phyloP scores from a whole-genome alignment of 1,140 invertebrate species.

The Bombus turneri region DNA sequence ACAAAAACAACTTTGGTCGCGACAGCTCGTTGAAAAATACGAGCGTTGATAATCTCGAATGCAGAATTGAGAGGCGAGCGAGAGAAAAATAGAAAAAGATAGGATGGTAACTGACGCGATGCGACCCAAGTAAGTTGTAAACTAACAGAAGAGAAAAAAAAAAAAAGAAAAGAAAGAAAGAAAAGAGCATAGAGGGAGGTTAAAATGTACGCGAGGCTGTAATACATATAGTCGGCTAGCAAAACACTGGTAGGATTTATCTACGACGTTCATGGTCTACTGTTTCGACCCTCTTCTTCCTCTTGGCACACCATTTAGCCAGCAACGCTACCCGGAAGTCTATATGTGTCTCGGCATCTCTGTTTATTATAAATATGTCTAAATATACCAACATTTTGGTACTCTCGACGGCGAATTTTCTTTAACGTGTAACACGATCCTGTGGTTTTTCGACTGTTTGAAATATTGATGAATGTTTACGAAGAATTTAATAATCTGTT shows the following conservation, averaged over 20 bases:
- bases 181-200: not conserved
- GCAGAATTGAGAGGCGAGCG: slow-evolving; percentile 15
- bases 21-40: slow-evolving; percentile 38
- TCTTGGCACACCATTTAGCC: slow-evolving; percentile 17
- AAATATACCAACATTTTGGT: slow-evolving; percentile 11
- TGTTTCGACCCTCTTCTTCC: slow-evolving; percentile 28
- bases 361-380: slow-evolving; percentile 27
- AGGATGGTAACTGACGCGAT: not conserved
- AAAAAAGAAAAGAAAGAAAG: not conserved
- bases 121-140: slow-evolving; percentile 39
- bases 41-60: slow-evolving; percentile 44
- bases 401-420: too few relatives aligned
- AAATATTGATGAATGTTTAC: not conserved
- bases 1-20: not conserved
- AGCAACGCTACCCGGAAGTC: slow-evolving; percentile 7
- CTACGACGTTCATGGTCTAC: slow-evolving; percentile 36
- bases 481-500: too few relatives aligned
- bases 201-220: slow-evolving; percentile 13
- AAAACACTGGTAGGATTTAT: slow-evolving; percentile 35
- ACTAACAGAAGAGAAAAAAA: slow-evolving; percentile 27
- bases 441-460: not conserved
- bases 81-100: not conserved
- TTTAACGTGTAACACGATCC: too few relatives aligned
- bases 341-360: not conserved
- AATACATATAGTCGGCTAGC: slow-evolving; percentile 49